These are phyloP conservation scores for Dicaeum eximium DNA, from an alignment of 2,113 vertebrate genomes.

Conservation along the genomic window DNA sequence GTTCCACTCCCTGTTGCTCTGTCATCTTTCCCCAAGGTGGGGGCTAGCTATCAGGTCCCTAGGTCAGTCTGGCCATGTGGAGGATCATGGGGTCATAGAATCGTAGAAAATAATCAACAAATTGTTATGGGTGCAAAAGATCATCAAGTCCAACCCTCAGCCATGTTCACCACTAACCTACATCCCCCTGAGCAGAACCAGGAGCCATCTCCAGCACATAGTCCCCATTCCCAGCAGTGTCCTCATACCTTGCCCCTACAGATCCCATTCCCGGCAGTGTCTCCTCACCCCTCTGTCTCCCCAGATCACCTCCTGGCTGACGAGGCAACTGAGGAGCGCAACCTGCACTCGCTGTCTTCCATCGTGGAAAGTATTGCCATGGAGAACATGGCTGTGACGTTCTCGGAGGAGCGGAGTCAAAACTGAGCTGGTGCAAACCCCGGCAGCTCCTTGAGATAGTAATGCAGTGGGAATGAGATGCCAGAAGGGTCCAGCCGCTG, in stretches of 20 bases:
- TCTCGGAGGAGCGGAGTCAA: conserved; percentile 71
- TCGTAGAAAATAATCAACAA: not conserved
- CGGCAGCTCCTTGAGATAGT: not conserved
- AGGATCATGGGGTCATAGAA: not conserved
- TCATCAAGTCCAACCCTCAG: not conserved
- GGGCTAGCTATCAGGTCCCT: not conserved
- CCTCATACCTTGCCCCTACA: too few species aligned
- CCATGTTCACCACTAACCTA: not conserved
- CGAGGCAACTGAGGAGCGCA: conserved; percentile 79
- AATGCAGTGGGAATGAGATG: not conserved
- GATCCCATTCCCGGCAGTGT: conserved; percentile 60
- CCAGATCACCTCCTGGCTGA: conserved; percentile 86
- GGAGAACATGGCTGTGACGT: conserved; percentile 78
- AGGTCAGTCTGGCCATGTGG: rapidly evolving
- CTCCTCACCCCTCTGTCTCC: not conserved
- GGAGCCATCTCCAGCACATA: not conserved
- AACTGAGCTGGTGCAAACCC: conserved; percentile 53
- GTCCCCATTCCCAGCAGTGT: not conserved
- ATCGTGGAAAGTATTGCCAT: conserved; percentile 91
- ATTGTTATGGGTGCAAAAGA: not conserved
- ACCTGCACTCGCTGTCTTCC: conserved; percentile 88
- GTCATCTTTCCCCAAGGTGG: not conserved
- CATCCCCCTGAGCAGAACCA: not conserved
- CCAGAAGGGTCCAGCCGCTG: not conserved
- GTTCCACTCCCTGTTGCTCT: not conserved